Conservation (phyloP, 2,888 invertebrate species). For the Cerastis leucographa region DNA sequence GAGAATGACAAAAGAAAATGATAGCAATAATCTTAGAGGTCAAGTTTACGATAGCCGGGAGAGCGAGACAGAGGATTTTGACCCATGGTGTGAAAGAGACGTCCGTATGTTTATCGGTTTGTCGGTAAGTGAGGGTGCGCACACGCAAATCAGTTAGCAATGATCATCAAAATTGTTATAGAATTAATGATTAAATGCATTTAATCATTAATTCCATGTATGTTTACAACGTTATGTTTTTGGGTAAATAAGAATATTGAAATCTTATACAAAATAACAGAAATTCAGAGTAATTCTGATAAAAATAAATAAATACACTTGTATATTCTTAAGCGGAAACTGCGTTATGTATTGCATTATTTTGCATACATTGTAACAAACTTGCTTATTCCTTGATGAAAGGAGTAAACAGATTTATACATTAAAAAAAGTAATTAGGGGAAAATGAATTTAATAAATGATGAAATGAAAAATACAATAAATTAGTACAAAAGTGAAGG, state of each 20-base stretch:
- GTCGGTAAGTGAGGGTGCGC: constrained; percentile 65
- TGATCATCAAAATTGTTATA: constrained; percentile 74
- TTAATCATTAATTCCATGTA: too few relatives aligned
- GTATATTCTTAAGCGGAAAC: constrained; percentile 14
- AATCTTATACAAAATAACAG: not conserved
- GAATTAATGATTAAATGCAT: constrained; percentile 61
- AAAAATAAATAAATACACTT: not conserved
- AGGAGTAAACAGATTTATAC: too few relatives aligned
- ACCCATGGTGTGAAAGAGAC: constrained; percentile 68
- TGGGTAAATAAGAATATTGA: constrained; percentile 8
- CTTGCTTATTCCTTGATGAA: too few relatives aligned
- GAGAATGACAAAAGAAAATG: constrained; percentile 80
- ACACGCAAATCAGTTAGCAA: constrained; percentile 81
- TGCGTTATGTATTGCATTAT: constrained; percentile 3
- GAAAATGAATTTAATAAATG: too few relatives aligned
- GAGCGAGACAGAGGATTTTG: constrained; percentile 67
- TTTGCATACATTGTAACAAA: constrained; percentile 18
- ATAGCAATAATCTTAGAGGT: constrained; percentile 79
- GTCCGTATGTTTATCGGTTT: constrained; percentile 61
- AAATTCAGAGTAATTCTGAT: not conserved
- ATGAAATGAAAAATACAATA: too few relatives aligned
- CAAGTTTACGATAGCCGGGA: constrained; percentile 83
- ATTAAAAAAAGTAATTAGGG: too few relatives aligned
- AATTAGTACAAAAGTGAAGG: too few relatives aligned
- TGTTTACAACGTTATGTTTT: constrained; percentile 23